Base-by-base conservation (phyloP, 2,888 invertebrate species). In the Scelioninae gen. 1 region DNA sequence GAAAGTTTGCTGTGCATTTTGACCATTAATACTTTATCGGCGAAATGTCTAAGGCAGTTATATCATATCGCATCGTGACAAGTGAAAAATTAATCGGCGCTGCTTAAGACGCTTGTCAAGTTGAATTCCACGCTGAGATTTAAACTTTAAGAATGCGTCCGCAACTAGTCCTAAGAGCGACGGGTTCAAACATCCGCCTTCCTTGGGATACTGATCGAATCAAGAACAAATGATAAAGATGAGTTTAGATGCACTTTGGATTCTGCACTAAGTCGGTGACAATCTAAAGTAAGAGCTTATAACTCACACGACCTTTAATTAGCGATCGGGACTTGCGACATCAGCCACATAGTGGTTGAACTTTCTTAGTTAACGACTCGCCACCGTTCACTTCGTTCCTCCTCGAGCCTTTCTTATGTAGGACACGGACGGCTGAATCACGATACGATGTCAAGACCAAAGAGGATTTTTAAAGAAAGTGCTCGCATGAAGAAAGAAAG, bases 341-440 rank as follows among this genome's bases (percentile, higher is more conserved):
- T 66, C 76, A 77, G 72, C 43, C 55, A 49, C 51, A 53, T 43
- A 78, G 75, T 78, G 53, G 78, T 80, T 83, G 83, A 85, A 83
- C 83, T 82, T 85, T 83, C 83, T 85, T 83, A 82, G 83, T 85
- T 84, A 79, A 77, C 74, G 63, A 76, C 62, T 76, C 51, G 79
- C 68, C 77, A 84, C 86, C 88, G 82, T 86, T 88, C 87, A 87
- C 88, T 88, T 87, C 80, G 79, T 85, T 82, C 83, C 85, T 80
- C 82, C 79, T 53, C 79, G 76, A 85, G 75, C 69, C 84, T 49
- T 84, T 83, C 75, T 83, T 85, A 88, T 88, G 87, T 89, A 82
- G 88, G 87, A 89, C 89, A 89, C 83, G 90, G 89, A 89, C 90
- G 85, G 69, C 85, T 89, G 89, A 88, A 88, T 88, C 87, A 88